Percentiles rank a stretch among this genome's conserved stretches.
Evolutionary conservation across 30 jellyfish, hydroid and myxozoan genomes (phyloP).

Genomic region (Sanderia malayensis): DNA sequence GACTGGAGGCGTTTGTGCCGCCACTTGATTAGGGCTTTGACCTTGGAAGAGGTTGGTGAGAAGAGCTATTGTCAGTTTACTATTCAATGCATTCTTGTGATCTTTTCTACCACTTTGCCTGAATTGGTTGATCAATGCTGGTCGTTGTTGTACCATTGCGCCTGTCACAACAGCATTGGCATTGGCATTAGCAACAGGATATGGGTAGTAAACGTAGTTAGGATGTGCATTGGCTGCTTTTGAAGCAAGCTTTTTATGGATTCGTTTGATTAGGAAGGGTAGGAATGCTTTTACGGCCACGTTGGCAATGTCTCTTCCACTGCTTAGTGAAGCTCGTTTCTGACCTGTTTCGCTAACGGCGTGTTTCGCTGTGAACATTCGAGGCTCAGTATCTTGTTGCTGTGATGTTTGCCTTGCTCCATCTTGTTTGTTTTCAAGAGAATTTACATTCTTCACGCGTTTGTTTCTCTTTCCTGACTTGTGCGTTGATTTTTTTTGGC

Average conservation of each 20-base stretch:
- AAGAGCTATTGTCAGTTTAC: constrained; percentile 53
- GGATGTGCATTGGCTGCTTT: constrained; percentile 37
- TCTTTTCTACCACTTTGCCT: neutral
- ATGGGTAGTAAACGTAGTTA: constrained; percentile 38
- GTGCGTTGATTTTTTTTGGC: too few relatives aligned
- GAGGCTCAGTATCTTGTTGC: constrained; percentile 12
- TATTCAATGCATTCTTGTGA: constrained; percentile 10
- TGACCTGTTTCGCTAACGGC: neutral
- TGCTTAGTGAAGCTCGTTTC: neutral
- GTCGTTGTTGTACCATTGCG: constrained; percentile 16
- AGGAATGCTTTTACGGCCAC: constrained; percentile 71
- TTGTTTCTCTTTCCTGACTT: neutral
- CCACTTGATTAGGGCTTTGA: neutral
- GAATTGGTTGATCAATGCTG: neutral
- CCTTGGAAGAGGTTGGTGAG: constrained; percentile 33
- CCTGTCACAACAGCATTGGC: neutral
- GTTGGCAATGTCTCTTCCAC: constrained; percentile 52
- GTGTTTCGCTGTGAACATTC: neutral
- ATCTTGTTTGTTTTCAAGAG: neutral
- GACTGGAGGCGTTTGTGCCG: constrained; percentile 40
- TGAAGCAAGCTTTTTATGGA: constrained; percentile 37
- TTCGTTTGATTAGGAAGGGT: constrained; percentile 44
- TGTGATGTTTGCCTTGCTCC: neutral
- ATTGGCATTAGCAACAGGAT: neutral
- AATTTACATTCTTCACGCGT: neutral